A percentile compares a stretch with the other conserved stretches of the same genome.
These are phyloP conservation scores for Chroicocephalus ridibundus DNA, from an alignment of 2,113 vertebrate species.

Conservation along the genomic window DNA sequence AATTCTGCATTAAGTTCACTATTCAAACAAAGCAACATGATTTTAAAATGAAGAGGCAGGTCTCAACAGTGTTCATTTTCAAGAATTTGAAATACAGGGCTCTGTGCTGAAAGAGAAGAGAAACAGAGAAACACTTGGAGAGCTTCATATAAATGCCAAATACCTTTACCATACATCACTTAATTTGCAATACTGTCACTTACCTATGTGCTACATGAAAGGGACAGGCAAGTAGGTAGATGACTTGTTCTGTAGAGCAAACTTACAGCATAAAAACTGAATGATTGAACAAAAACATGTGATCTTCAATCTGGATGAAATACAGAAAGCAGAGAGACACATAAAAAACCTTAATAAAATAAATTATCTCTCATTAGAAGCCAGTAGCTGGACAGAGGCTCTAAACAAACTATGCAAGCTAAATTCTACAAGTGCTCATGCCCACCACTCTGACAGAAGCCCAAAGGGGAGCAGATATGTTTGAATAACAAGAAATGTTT, in stretches of 20 bases:
- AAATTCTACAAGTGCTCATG: neutral
- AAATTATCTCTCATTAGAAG: neutral
- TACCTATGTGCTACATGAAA: neutral
- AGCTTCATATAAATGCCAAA: neutral
- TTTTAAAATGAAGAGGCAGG: neutral
- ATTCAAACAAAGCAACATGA: neutral
- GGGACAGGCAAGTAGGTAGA: neutral
- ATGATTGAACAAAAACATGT: neutral
- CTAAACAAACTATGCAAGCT: neutral
- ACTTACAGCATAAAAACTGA: neutral
- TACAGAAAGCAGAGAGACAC: neutral
- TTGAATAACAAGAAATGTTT: neutral
- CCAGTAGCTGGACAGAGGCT: neutral
- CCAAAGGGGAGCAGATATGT: neutral
- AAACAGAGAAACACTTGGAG: neutral
- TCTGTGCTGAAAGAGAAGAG: neutral
- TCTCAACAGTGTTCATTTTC: neutral
- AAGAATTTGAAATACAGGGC: neutral
- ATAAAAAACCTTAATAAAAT: neutral
- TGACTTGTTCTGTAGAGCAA: neutral
- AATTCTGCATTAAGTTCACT: neutral
- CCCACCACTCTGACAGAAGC: neutral
- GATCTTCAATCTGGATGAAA: neutral
- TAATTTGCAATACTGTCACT: neutral
- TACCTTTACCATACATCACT: neutral